Evolutionary conservation across 1,140 invertebrate species (phyloP).

Genomic region (Apolygus lucorum): DNA sequence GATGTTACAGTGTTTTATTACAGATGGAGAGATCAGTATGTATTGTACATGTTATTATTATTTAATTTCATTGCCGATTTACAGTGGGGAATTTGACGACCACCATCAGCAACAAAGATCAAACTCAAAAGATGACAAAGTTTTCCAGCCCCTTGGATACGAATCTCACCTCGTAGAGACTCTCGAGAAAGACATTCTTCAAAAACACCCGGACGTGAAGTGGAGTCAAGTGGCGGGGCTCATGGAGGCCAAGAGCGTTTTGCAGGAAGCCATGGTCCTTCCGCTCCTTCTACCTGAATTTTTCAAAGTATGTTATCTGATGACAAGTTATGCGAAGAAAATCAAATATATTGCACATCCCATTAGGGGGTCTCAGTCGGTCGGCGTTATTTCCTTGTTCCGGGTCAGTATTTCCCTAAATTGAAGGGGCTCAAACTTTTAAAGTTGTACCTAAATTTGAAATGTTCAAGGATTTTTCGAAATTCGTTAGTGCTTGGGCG

Average conservation of each 20-base stretch:
- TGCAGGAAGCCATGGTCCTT: constrained; percentile 62
- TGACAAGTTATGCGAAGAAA: too few species aligned
- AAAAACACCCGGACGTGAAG: constrained; percentile 49
- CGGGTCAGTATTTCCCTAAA: too few species aligned
- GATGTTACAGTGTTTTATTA: too few species aligned
- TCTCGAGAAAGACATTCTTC: constrained; percentile 55
- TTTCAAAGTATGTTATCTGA: constrained; percentile 49
- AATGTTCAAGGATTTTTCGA: too few species aligned
- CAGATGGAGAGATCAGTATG: too few species aligned
- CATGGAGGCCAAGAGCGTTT: constrained; percentile 53
- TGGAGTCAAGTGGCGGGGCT: constrained; percentile 59
- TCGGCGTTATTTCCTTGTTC: not conserved
- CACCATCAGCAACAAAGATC: constrained; percentile 35
- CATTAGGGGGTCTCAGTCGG: not conserved
- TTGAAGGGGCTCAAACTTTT: too few species aligned
- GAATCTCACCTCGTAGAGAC: constrained; percentile 72
- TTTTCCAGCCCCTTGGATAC: constrained; percentile 63
- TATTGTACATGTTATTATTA: too few species aligned
- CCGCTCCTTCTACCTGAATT: constrained; percentile 59
- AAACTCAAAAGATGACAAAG: constrained; percentile 40
- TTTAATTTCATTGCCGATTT: too few species aligned
- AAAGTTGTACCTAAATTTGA: too few species aligned
- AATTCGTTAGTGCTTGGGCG: too few species aligned
- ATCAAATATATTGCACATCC: not conserved
- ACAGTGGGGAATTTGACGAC: not conserved